A percentile compares a stretch with the other conserved stretches of the same genome.
Conservation (phyloP, 1,140 invertebrate genomes). For the Drosophila obscura region DNA sequence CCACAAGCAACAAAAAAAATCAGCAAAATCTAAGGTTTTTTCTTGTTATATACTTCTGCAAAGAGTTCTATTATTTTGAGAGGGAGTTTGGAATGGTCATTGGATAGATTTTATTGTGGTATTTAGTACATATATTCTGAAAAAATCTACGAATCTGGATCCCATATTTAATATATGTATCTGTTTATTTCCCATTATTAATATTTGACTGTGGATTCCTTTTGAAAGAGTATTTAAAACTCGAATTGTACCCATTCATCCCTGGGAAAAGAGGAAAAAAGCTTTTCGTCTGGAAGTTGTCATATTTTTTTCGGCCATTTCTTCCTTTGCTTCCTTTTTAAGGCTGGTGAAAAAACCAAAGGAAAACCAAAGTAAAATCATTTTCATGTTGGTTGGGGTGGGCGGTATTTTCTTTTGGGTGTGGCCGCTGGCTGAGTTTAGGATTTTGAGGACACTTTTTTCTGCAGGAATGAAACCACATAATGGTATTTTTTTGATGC, state of each 20-base stretch:
- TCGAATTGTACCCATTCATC: no score
- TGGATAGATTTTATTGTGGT: no score
- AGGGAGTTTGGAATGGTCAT: background rate
- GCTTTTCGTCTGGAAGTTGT: constrained; percentile 30
- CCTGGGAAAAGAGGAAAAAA: constrained; percentile 6
- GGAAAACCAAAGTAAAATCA: constrained; percentile 43
- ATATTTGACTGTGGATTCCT: no score
- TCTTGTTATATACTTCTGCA: background rate
- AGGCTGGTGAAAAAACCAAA: constrained; percentile 16
- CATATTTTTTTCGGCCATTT: constrained; percentile 25
- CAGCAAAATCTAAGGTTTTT: constrained; percentile 22
- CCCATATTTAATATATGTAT: no score
- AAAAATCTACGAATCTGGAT: no score
- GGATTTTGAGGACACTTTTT: background rate
- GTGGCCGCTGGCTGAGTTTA: constrained; percentile 13
- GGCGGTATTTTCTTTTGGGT: constrained; percentile 33
- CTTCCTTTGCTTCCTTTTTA: constrained; percentile 1
- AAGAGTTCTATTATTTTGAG: background rate
- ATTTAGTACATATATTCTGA: no score
- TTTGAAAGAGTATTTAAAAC: no score
- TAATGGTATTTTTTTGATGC: no score
- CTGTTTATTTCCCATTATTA: no score
- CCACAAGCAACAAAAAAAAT: constrained; percentile 34
- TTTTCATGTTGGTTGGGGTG: constrained; percentile 37
- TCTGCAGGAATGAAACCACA: no score